Evolutionary conservation across 2,113 vertebrate species (phyloP), one percentile per base, ranked within the genome.

Genomic region (Planiliza haematocheilus): DNA sequence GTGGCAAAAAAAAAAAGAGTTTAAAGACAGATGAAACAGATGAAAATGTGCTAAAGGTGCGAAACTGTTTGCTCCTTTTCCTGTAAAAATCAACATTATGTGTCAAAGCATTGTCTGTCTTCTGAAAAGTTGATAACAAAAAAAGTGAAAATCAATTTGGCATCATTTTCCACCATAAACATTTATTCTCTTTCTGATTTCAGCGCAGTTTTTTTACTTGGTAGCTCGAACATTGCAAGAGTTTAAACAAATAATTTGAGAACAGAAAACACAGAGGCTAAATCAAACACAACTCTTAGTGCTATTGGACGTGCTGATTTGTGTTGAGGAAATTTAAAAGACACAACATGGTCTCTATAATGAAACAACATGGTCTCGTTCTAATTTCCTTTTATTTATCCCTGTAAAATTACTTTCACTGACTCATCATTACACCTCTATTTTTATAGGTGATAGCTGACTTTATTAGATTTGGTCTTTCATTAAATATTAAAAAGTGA

Each of bases 331-430:
- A 59, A 8, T 51, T 34, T 75, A 41, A 64, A 53, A 58, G 21
- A 45, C 46, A 42, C 55, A 77, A 60, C 45, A 37, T 20, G 4
- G 16, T 24, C 55, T 65, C 53, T n/a, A n/a, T n/a, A n/a, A 9
- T 17, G 58, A 71, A 66, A 42, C 55, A 77, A 60, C 45, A 37
- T 20, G 4, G 16, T 24, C 55, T 65, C 53, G 16, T 17, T 49
- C 70, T 58, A 36, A 67, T 76, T 60, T 60, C 2, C 3, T 61
- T 67, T 53, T 51, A 55, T 60, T 58, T 50, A 14, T 68, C 37
- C 11, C 16, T 41, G 6, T 45, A 56, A 72, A 42, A 53, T 24
- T 6, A 43, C 8, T 10, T 37, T 36, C 20, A 60, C n/a, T 36
- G 21, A 63, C 20, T 17, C n/a, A 49, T 51, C 42, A 37, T 61